phyloP scores from a whole-genome alignment of 2,888 invertebrate species.

The Tiliacea aurago region DNA sequence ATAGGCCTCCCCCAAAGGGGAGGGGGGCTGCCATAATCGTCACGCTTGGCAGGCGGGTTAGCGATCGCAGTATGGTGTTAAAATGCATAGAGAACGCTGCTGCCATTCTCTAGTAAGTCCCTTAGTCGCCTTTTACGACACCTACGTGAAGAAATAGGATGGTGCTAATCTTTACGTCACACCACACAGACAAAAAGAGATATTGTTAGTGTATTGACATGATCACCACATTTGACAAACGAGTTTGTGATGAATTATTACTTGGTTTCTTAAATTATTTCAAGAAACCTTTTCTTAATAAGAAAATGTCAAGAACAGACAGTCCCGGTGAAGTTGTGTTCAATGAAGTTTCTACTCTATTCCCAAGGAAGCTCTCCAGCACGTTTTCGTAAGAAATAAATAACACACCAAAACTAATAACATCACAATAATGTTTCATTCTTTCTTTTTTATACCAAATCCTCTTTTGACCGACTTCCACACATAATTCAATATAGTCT shows the following conservation, averaged over 20 bases:
- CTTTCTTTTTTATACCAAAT: not conserved
- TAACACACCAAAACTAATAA: not conserved
- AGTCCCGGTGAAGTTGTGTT: not conserved
- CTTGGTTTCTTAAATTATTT: not conserved
- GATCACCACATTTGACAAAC: not conserved
- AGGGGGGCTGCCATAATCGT: too few relatives aligned
- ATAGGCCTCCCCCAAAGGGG: too few relatives aligned
- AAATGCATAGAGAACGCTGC: too few relatives aligned
- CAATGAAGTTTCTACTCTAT: not conserved
- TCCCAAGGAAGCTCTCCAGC: not conserved
- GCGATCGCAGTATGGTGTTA: too few relatives aligned
- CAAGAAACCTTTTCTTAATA: not conserved
- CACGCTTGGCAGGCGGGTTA: too few relatives aligned
- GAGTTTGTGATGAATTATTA: too few relatives aligned
- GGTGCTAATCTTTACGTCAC: too few relatives aligned
- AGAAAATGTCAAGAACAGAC: not conserved
- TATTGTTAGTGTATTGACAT: too few relatives aligned
- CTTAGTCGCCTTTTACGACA: too few relatives aligned
- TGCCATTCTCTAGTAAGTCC: too few relatives aligned
- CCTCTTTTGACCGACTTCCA: conserved; percentile 13
- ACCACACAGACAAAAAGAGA: too few relatives aligned
- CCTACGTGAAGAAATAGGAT: too few relatives aligned
- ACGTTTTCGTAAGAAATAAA: not conserved
- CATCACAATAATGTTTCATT: not conserved
- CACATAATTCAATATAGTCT: not conserved